Percentiles rank a stretch among this genome's conserved stretches.
These are phyloP conservation scores for Phlogophora meticulosa DNA, from an alignment of 2,888 invertebrate species.

Conservation along the genomic window DNA sequence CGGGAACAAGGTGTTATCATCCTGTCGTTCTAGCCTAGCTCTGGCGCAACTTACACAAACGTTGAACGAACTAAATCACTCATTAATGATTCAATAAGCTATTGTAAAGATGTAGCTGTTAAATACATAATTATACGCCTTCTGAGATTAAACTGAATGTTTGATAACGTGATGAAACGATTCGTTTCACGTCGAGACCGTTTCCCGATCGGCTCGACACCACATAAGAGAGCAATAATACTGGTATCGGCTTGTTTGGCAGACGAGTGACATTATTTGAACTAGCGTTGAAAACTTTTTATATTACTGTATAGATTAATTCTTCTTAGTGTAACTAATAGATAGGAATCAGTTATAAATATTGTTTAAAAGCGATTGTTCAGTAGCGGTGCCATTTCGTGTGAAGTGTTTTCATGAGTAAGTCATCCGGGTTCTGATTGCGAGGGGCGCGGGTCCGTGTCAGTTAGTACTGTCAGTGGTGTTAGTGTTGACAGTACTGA, in stretches of 20 bases:
- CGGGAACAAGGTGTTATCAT: constrained; percentile 85
- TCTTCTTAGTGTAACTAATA: constrained; percentile 81
- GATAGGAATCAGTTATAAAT: constrained; percentile 82
- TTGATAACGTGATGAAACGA: constrained; percentile 64
- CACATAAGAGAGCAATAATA: constrained; percentile 79
- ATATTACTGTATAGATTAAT: constrained; percentile 81
- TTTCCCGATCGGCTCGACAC: constrained; percentile 74
- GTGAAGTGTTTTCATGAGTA: constrained; percentile 75
- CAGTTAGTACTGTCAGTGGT: constrained; percentile 13
- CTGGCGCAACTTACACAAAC: constrained; percentile 79
- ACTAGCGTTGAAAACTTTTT: constrained; percentile 78
- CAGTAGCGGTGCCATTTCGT: constrained; percentile 86
- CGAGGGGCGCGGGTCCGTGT: constrained; percentile 25
- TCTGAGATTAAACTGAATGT: constrained; percentile 80
- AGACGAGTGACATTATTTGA: constrained; percentile 79
- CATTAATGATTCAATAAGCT: constrained; percentile 78
- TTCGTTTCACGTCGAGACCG: constrained; percentile 66
- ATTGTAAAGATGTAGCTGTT: constrained; percentile 82
- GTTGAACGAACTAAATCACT: constrained; percentile 81
- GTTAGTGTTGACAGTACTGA: constrained; percentile 33
- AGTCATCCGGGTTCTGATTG: constrained; percentile 54
- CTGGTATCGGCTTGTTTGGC: constrained; percentile 74
- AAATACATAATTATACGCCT: constrained; percentile 78
- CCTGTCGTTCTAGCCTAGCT: constrained; percentile 79
- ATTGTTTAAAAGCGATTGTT: constrained; percentile 79